Evolutionary conservation across 2,797 vertebrate species (phyloP).

Genomic region (Coreius guichenoti): DNA sequence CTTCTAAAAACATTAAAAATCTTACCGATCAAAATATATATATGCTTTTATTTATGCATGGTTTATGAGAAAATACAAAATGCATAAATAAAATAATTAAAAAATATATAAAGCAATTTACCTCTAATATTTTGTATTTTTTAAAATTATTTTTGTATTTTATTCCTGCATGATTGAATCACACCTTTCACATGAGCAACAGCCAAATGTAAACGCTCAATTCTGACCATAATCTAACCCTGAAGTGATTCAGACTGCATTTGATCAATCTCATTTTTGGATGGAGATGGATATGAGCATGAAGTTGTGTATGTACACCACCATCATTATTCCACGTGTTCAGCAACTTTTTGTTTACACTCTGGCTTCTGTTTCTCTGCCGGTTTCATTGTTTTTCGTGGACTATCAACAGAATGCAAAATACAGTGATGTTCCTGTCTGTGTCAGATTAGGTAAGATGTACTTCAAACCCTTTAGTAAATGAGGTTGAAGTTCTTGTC

Average conservation of each 20-base stretch:
- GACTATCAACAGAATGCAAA: too few species aligned
- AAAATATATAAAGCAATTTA: neutral
- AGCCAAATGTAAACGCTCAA: neutral
- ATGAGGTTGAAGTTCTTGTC: constrained; percentile 11
- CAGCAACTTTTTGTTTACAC: neutral
- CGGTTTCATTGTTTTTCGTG: neutral
- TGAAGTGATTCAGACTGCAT: neutral
- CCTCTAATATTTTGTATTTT: neutral
- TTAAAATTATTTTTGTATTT: neutral
- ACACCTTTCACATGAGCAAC: neutral
- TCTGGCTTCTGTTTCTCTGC: neutral
- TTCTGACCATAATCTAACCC: neutral
- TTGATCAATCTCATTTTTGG: neutral
- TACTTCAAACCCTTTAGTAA: neutral
- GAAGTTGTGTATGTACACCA: neutral
- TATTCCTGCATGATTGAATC: neutral
- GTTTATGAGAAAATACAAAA: neutral
- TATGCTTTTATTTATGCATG: neutral
- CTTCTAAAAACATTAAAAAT: too few species aligned
- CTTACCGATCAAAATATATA: too few species aligned
- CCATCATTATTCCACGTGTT: neutral
- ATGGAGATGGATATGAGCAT: neutral
- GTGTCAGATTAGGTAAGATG: neutral
- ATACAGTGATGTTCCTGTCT: neutral
- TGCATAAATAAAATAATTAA: neutral